Evolutionary conservation across 2,113 vertebrate species (phyloP).

Genomic region (Scomber colias): DNA sequence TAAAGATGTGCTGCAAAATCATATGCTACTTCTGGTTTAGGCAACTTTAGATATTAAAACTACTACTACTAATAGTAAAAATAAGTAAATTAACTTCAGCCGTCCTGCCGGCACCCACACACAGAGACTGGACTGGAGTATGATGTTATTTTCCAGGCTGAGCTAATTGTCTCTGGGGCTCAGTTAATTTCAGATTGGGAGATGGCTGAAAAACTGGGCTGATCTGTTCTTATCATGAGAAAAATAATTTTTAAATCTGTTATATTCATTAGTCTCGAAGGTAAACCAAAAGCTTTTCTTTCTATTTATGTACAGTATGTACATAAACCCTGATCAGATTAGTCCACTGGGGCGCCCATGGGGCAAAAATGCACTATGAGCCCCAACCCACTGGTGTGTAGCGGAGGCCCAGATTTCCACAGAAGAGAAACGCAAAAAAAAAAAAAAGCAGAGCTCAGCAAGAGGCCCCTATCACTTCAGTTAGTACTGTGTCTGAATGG

Average conservation of each 20-base stretch:
- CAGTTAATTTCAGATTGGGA: no score
- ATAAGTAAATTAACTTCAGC: no score
- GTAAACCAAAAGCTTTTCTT: neutral
- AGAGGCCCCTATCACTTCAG: constrained; percentile 47
- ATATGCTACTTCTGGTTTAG: no score
- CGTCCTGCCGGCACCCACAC: no score
- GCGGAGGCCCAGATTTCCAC: constrained; percentile 41
- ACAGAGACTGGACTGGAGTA: no score
- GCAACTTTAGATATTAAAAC: no score
- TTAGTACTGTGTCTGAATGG: constrained; percentile 33
- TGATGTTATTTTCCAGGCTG: no score
- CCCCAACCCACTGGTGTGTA: constrained; percentile 24
- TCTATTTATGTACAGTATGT: neutral
- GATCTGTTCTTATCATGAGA: no score
- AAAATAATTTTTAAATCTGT: neutral
- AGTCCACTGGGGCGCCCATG: neutral
- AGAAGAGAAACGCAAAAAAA: constrained; percentile 48
- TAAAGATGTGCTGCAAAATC: no score
- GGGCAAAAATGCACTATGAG: constrained; percentile 14
- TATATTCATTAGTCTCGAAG: neutral
- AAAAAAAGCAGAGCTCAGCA: constrained; percentile 43
- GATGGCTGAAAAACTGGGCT: no score
- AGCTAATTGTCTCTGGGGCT: no score
- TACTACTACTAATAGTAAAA: no score
- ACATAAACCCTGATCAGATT: neutral